These are phyloP conservation scores for Pediacus dermestoides DNA, from an alignment of 2,888 invertebrate genomes.

Conservation along the genomic window DNA sequence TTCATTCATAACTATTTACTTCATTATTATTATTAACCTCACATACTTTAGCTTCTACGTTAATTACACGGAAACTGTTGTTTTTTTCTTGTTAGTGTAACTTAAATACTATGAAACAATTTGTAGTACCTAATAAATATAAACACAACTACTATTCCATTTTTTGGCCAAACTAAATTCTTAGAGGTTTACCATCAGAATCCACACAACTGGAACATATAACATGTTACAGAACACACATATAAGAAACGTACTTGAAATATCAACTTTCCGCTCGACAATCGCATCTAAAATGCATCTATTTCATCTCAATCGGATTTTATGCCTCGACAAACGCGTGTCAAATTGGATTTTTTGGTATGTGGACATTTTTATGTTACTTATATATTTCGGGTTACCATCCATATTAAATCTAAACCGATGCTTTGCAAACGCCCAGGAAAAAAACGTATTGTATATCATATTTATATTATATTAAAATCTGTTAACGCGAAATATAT, in stretches of 20 bases:
- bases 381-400: slow-evolving; percentile 16
- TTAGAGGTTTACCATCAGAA: slow-evolving; percentile 6
- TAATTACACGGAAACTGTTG: no score
- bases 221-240: slow-evolving; percentile 12
- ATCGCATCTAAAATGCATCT: slow-evolving; percentile 27
- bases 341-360: slow-evolving; percentile 22
- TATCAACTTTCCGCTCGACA: slow-evolving; percentile 16
- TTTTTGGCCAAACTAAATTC: no score
- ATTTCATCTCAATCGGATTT: slow-evolving; percentile 27
- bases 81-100: no score
- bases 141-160: no score
- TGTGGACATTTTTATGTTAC: slow-evolving; percentile 22
- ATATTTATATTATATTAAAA: slow-evolving; percentile 12
- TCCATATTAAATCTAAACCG: slow-evolving; percentile 24
- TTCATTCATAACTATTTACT: no score
- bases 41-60: no score
- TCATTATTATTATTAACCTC: no score
- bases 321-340: slow-evolving; percentile 22
- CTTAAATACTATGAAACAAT: no score
- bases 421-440: slow-evolving; percentile 8
- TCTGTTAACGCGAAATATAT: slow-evolving; percentile 17
- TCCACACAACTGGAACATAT: slow-evolving; percentile 6
- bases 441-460: slow-evolving; percentile 17
- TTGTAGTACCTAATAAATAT: no score
- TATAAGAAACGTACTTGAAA: slow-evolving; percentile 10